Percentiles rank a stretch among this genome's conserved stretches.
Evolutionary conservation across 2,113 vertebrate species (phyloP).

Genomic region (Atherinomorus stipes): DNA sequence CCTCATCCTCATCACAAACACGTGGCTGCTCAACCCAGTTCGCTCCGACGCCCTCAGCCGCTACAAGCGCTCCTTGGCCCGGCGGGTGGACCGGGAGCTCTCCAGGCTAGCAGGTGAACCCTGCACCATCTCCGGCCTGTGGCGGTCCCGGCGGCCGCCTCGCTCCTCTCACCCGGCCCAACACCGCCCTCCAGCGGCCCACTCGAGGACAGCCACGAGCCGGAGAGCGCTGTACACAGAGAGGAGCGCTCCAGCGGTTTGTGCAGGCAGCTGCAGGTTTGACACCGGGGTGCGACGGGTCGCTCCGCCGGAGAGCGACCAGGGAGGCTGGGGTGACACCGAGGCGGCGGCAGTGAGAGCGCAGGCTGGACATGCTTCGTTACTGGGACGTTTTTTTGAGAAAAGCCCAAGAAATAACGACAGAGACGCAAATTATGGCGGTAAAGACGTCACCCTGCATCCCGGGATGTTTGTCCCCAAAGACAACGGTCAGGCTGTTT

Average conservation of each 20-base stretch:
- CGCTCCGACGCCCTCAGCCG: slow-evolving; percentile 70
- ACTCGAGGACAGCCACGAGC: slow-evolving; percentile 67
- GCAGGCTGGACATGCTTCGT: not conserved
- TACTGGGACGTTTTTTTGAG: not conserved
- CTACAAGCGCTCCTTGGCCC: slow-evolving; percentile 76
- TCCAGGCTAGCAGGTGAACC: slow-evolving; percentile 76
- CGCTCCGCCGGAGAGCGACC: slow-evolving; percentile 26
- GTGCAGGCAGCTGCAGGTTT: slow-evolving; percentile 63
- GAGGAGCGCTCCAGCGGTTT: slow-evolving; percentile 52
- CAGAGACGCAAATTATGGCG: not conserved
- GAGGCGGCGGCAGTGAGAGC: slow-evolving; percentile 5
- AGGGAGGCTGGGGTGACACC: slow-evolving; percentile 12
- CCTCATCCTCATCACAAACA: slow-evolving; percentile 80
- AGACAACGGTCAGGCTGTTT: slow-evolving; percentile 14
- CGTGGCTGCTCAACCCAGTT: slow-evolving; percentile 75
- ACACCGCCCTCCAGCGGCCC: slow-evolving; percentile 84
- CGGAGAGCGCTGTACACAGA: slow-evolving; percentile 39
- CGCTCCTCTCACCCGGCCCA: slow-evolving; percentile 68
- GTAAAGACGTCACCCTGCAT: not conserved
- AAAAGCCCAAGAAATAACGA: not conserved
- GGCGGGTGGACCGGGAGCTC: slow-evolving; percentile 70
- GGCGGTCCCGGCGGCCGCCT: slow-evolving; percentile 67
- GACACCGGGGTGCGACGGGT: slow-evolving; percentile 42
- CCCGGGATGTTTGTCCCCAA: not conserved
- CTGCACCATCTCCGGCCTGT: slow-evolving; percentile 83